Percentiles rank a stretch among this genome's conserved stretches.
Evolutionary conservation across 2,113 vertebrate species (phyloP).

Genomic region (Anoplopoma fimbria): DNA sequence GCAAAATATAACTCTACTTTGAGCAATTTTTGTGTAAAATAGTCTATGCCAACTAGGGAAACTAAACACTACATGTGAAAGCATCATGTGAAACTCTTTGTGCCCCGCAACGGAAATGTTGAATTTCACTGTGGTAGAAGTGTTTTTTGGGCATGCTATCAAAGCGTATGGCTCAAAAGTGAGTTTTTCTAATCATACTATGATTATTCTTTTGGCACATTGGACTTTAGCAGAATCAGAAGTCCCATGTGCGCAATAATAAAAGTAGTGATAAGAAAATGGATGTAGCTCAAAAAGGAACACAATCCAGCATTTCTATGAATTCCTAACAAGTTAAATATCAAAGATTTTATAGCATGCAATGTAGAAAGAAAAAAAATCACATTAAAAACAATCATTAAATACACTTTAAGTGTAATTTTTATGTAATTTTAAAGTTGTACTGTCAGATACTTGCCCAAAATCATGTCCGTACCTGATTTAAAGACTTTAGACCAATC

Average conservation of each 20-base stretch:
- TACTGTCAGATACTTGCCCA: background rate
- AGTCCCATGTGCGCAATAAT: background rate
- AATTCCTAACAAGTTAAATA: background rate
- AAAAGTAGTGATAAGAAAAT: background rate
- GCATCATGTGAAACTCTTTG: background rate
- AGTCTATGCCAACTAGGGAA: background rate
- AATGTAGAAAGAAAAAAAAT: too few relatives aligned
- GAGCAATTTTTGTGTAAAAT: background rate
- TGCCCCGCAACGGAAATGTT: background rate
- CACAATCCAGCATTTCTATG: background rate
- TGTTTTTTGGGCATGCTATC: background rate
- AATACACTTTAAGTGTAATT: background rate
- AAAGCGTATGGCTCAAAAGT: background rate
- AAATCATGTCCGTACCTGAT: background rate
- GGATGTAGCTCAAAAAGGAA: background rate
- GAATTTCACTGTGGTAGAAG: background rate
- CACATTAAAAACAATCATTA: background rate
- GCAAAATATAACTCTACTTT: background rate
- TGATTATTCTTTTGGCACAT: background rate
- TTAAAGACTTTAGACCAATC: background rate
- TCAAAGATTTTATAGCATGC: background rate
- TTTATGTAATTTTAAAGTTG: background rate
- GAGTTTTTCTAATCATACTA: background rate
- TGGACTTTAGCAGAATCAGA: background rate
- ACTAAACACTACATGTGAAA: background rate